Conservation (phyloP, 2,797 vertebrate species). For the Rhinatrema bivittatum region DNA sequence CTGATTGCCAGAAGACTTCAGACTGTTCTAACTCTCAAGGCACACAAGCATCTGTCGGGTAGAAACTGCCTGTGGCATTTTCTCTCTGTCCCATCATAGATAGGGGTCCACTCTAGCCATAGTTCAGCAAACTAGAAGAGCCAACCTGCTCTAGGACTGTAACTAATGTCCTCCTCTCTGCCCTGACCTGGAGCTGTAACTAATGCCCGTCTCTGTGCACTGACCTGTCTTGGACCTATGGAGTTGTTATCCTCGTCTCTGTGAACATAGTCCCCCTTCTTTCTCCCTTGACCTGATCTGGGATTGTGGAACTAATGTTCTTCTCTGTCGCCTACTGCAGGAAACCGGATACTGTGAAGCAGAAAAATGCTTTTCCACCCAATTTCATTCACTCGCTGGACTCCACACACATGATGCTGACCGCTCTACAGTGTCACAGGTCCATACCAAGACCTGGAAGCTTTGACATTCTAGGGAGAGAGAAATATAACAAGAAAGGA, state of each 20-base stretch:
- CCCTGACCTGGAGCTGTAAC: too few species aligned
- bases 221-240: background rate
- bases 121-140: too few species aligned
- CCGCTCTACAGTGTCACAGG: conserved; percentile 80
- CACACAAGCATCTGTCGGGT: too few species aligned
- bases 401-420: conserved; percentile 98
- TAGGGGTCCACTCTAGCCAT: too few species aligned
- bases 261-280: accelerated
- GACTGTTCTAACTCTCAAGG: too few species aligned
- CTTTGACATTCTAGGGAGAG: background rate
- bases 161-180: too few species aligned
- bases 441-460: conserved; percentile 25
- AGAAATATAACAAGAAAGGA: background rate
- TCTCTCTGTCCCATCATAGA: too few species aligned
- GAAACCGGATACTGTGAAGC: conserved; percentile 83
- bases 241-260: background rate
- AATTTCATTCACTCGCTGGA: conserved; percentile 98
- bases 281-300: background rate
- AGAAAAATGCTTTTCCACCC: conserved; percentile 93
- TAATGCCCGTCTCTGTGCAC: too few species aligned
- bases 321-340: conserved; percentile 40
- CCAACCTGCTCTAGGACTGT: too few species aligned
- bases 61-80: too few species aligned
- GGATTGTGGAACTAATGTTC: background rate
- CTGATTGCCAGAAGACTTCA: too few species aligned